Base-by-base conservation (phyloP, 2,888 invertebrate species). In the Fragum whitleyi region DNA sequence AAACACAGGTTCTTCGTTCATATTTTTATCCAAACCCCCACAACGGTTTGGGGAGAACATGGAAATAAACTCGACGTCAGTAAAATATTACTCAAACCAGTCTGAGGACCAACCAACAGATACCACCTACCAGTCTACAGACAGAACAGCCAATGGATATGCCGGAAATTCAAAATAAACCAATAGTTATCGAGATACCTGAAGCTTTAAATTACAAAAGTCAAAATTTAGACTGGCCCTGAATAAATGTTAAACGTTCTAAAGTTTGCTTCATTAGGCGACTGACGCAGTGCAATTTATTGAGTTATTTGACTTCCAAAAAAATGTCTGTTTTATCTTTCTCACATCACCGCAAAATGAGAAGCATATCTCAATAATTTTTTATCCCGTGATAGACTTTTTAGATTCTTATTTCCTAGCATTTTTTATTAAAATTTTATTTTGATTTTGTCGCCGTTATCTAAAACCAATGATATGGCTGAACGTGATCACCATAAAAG, bases 71-170 rank as follows among this genome's bases (percentile, higher is more conserved):
- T 87, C 90, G n/a, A 85, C 87, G 55, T 83, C 85, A 6, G 92
- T 94, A 42, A 93, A 93, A 77, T 94, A 93, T 86, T 94, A 94
- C 86, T 68, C 55, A 19, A 51, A 26, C n/a, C 51, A 69, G 26
- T 29, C 26, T 9, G 53, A 69, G 7, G 69, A 69, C 39, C 42
- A 21, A n/a, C 39, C 23, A 14, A 39, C 23, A 21, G 42, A 39
- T 14, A 19, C 39, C 14, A 42, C 21, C n/a, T 36, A n/a, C 26
- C 28, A 21, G n/a, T 5, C n/a, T 42, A 23, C 21, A 42, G 65
- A 23, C 11, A 19, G 21, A 14, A 26, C 42, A 16, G 42, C 32
- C 21, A 57, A 57, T 57, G 57, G 57, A 19, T 57, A 57, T 23
- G 23, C 57, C 5, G 57, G 57, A 57, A 57, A 26, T 21, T 51